These are phyloP conservation scores for Trissolcus basalis DNA, from an alignment of 1,140 invertebrate species.

Conservation along the genomic window DNA sequence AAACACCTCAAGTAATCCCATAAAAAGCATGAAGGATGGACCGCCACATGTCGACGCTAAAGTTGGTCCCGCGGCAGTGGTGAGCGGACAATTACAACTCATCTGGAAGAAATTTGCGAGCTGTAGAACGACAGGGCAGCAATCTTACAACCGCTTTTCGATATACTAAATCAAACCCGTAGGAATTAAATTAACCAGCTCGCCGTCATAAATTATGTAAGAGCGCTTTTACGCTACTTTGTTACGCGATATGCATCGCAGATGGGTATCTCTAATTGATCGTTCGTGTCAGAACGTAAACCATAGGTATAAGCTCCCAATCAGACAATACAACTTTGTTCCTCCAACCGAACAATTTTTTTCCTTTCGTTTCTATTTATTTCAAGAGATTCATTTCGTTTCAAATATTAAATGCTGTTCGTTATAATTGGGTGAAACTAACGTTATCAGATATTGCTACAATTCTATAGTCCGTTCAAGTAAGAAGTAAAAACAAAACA, in stretches of 20 bases:
- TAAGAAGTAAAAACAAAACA: too few relatives aligned
- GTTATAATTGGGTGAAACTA: too few relatives aligned
- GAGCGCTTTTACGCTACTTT: conserved; percentile 13
- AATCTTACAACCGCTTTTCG: conserved; percentile 19
- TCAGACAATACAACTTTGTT: conserved; percentile 11
- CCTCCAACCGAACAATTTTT: too few relatives aligned
- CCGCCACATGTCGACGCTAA: conserved; percentile 88
- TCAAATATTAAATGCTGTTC: too few relatives aligned
- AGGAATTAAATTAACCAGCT: not conserved
- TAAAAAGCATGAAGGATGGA: conserved; percentile 89
- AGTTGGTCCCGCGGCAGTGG: conserved; percentile 83
- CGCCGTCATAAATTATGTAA: conserved; percentile 4
- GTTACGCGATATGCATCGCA: conserved; percentile 15
- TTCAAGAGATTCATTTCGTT: too few relatives aligned
- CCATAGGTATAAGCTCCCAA: not conserved
- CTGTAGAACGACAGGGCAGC: conserved; percentile 5
- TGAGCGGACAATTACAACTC: conserved; percentile 84
- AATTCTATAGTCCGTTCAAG: too few relatives aligned
- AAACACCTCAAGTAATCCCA: conserved; percentile 90
- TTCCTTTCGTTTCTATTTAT: too few relatives aligned
- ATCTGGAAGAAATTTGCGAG: conserved; percentile 63
- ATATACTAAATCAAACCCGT: not conserved
- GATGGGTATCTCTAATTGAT: not conserved
- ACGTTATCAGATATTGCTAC: too few relatives aligned
- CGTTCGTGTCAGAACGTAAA: not conserved